Evolutionary conservation across 2,888 invertebrate genomes (phyloP), one percentile per base, ranked within the genome.

Genomic region (Junonia oenone): DNA sequence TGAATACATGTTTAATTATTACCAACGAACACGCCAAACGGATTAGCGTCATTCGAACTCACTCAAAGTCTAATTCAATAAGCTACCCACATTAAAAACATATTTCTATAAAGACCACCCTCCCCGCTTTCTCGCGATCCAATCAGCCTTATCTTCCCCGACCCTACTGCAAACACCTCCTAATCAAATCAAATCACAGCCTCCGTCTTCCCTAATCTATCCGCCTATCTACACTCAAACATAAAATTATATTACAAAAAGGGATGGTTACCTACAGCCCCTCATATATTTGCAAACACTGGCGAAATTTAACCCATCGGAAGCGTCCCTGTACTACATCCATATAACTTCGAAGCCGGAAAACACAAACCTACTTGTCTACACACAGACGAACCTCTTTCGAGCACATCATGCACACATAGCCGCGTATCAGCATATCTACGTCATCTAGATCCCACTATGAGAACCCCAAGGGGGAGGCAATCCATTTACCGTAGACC

Each of bases 151-250:
- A 89, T 89, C 89, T 43, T 86, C 78, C 82, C 82, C 82, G 72
- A 72, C 80, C 84, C 81, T 72, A 69, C 77, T 71, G 76, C 87
- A 73, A 87, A 89, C 89, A 90, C 89, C 89, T 88, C 84, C 88
- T 88, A 89, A 90, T 89, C 89, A 88, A 89, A 90, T 90, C 88
- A 88, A 90, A 90, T 90, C 89, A 78, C 89, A 88, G 86, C 85
- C 87, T 89, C 89, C 84, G 81, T 83, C 86, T 86, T 87, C 82
- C 84, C 83, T 86, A 87, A 90, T 90, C 88, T 89, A 79, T 85
- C 81, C 80, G 79, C 86, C 87, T 87, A 89, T 87, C 89, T 88
- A 83, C 78, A 76, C 81, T 81, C 78, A 83, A 83, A 85, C 86
- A 83, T 86, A 81, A 87, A 87, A 88, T 88, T 85, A 88, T 88